Base-by-base conservation (phyloP, 2,797 vertebrate genomes). In the Triplophysa yarkandensis region DNA sequence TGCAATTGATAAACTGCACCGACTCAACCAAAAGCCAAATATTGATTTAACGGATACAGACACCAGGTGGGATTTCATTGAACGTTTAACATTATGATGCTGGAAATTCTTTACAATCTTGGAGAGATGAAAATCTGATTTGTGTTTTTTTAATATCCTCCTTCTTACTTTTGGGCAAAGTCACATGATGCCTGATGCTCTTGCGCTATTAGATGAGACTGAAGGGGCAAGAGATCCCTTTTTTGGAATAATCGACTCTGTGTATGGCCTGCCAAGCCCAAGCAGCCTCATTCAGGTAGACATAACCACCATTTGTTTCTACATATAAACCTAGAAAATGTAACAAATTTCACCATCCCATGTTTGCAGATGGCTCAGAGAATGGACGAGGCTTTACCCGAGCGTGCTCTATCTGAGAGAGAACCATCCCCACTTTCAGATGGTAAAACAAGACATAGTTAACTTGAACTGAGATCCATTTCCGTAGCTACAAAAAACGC, bases 141-240 rank as follows among this genome's bases (percentile, higher is more conserved):
- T n/a, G 23, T n/a, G n/a, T 30, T 25, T 36, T 10, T 11, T 54
- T 1, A 2, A 7, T 25, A n/a, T 21, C n/a, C 7, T 36, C 4
- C 43, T 71, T 10, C 7, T 25, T 60, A 63, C 17, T 71, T 34
- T 23, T 71, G 94, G 93, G 73, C 82, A 72, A 0, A 28, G 62
- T 21, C 44, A 85, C 74, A 83, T 88, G 23, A 63, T 93, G 21
- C 91, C 91, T 0, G 89, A 93, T 44, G 78, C 70, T 55, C 80
- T 94, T 79, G 34, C 78, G 19, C 71, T 90, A 16, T 86, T 94
- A 90, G 86, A 92, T 43, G 83, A 88, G 60, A 66, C 90, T 1
- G 93, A 94, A 72, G 85, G 89, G 57, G 92, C 92, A 2, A 86
- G 77, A 0, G 91, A 95, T 68, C 94, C 95, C 1, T 88, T 95